These are phyloP conservation scores for Kryptolebias marmoratus DNA, from an alignment of 2,113 vertebrate genomes.

Conservation along the genomic window DNA sequence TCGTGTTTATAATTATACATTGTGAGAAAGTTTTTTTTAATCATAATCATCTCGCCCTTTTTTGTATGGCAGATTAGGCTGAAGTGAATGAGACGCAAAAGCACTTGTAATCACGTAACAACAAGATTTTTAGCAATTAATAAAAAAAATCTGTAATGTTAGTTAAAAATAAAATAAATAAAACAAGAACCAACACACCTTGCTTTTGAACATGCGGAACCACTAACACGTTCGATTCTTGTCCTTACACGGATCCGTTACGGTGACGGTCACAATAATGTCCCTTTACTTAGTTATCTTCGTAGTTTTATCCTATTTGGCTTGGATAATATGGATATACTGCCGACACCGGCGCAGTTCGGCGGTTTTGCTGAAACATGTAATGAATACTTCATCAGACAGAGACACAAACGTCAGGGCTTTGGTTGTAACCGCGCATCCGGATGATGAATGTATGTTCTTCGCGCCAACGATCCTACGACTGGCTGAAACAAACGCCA, in stretches of 20 bases:
- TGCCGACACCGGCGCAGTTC: constrained; percentile 37
- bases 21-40: rapidly evolving
- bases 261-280: constrained; percentile 72
- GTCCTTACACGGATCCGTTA: constrained; percentile 75
- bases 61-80: background rate
- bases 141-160: too few species aligned
- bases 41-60: background rate
- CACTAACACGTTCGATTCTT: background rate
- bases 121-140: background rate
- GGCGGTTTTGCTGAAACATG: constrained; percentile 23
- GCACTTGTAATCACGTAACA: background rate
- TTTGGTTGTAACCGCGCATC: constrained; percentile 92
- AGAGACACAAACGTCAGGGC: constrained; percentile 47
- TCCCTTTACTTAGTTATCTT: constrained; percentile 54
- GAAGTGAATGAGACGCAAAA: background rate
- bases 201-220: constrained; percentile 61
- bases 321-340: constrained; percentile 68
- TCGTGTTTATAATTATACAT: rapidly evolving
- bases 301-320: constrained; percentile 50
- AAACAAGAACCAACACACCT: background rate
- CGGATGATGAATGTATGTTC: constrained; percentile 97
- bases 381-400: constrained; percentile 6
- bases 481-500: constrained; percentile 75
- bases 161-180: background rate
- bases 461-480: constrained; percentile 89